Evolutionary conservation across 2,888 invertebrate genomes (phyloP).

Genomic region (Priapulus caudatus): DNA sequence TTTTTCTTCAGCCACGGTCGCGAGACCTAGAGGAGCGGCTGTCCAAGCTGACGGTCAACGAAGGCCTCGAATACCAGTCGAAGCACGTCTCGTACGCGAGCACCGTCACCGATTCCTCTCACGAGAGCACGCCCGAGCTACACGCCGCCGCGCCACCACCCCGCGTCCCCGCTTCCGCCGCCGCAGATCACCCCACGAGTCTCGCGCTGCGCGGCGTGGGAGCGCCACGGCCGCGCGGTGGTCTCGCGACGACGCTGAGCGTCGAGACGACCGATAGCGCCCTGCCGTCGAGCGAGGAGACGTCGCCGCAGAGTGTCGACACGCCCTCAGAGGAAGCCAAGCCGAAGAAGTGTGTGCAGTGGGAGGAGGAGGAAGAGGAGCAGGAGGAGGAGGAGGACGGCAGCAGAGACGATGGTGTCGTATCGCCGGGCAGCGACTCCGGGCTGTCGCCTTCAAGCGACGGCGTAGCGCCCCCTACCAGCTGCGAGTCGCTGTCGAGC

Average conservation of each 20-base stretch:
- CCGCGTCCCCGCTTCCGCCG: too few relatives aligned
- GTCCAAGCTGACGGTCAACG: not conserved
- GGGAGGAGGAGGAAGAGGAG: too few relatives aligned
- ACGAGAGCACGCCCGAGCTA: not conserved
- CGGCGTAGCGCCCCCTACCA: too few relatives aligned
- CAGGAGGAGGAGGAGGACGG: too few relatives aligned
- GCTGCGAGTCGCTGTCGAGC: too few relatives aligned
- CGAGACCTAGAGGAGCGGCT: not conserved
- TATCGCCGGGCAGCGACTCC: not conserved
- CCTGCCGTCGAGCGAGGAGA: not conserved
- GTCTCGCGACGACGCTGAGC: not conserved
- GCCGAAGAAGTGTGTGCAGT: not conserved
- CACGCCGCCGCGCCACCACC: not conserved
- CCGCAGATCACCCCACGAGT: too few relatives aligned
- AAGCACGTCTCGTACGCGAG: not conserved
- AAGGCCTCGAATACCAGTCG: not conserved
- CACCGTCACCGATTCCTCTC: not conserved
- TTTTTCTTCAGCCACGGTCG: not conserved
- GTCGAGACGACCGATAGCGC: not conserved
- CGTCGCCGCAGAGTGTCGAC: not conserved
- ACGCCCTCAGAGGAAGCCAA: not conserved
- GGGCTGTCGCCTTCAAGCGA: not conserved
- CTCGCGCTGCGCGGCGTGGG: too few relatives aligned
- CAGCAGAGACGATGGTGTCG: too few relatives aligned
- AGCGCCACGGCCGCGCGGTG: too few relatives aligned